Percentiles rank a stretch among this genome's conserved stretches.
Conservation (phyloP, 2,797 vertebrate genomes). For the Macropus fuliginosus region DNA sequence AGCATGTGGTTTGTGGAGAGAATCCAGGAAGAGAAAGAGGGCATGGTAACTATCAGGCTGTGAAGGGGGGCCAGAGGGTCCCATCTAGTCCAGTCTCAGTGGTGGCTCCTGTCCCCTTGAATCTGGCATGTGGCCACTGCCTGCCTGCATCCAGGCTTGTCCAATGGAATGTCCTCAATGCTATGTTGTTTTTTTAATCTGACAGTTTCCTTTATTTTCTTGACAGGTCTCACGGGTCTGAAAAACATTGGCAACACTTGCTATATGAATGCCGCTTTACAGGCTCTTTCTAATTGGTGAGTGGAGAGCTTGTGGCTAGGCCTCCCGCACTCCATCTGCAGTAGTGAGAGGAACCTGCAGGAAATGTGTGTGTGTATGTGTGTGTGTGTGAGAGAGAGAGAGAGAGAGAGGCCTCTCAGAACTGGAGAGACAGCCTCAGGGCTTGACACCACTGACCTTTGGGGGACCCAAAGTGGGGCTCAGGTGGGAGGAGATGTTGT, state of each 20-base stretch:
- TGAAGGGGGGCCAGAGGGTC: too few species aligned
- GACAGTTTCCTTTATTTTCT: conserved; percentile 61
- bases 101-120: not conserved
- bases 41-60: too few species aligned
- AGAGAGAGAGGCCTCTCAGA: not conserved
- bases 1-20: too few species aligned
- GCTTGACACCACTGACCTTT: too few species aligned
- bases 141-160: too few species aligned
- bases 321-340: too few species aligned
- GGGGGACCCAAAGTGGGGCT: not conserved
- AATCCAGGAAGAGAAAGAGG: too few species aligned
- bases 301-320: conserved; percentile 51
- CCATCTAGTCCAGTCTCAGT: too few species aligned
- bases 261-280: conserved; percentile 99
- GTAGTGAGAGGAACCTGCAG: not conserved
- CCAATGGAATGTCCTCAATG: not conserved
- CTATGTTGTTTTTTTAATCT: not conserved
- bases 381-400: too few species aligned
- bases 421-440: too few species aligned
- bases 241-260: conserved; percentile 99
- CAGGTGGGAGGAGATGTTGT: not conserved
- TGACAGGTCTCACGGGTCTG: conserved; percentile 95
- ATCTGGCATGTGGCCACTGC: too few species aligned
- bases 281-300: conserved; percentile 99
- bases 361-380: not conserved